Percentiles rank a stretch among this genome's conserved stretches.
Conservation (phyloP, 2,113 vertebrate species). For the Stictonetta naevosa region DNA sequence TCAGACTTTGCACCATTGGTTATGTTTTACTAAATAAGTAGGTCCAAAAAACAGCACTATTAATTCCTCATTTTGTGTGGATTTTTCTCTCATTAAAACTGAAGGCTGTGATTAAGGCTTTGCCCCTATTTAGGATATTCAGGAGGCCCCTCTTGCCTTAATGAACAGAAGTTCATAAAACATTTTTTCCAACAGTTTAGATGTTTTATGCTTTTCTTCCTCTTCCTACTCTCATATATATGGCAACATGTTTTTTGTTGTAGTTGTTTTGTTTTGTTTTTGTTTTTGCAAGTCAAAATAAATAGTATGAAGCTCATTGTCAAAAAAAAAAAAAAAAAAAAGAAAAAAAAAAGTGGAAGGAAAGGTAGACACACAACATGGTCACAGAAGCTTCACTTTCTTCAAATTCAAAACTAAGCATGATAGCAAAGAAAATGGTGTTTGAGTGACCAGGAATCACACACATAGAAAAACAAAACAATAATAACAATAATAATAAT, state of each 20-base stretch:
- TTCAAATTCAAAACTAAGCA: neutral
- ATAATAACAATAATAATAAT: too few species aligned
- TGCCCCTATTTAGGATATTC: neutral
- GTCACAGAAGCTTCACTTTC: neutral
- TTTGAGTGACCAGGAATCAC: neutral
- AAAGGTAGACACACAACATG: neutral
- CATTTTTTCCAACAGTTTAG: neutral
- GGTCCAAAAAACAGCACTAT: neutral
- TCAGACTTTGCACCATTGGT: neutral
- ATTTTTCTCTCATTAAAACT: neutral
- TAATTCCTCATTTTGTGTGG: neutral
- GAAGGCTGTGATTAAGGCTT: neutral
- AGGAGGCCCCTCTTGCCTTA: rapidly evolving
- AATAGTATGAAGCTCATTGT: neutral
- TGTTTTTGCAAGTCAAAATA: neutral
- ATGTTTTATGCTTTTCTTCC: neutral
- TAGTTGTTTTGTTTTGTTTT: too few species aligned
- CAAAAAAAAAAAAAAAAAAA: too few species aligned
- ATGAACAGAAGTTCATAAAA: neutral
- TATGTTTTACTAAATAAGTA: neutral
- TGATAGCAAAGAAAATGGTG: neutral
- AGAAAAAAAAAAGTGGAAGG: too few species aligned
- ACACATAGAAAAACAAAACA: too few species aligned
- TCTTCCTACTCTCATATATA: neutral
- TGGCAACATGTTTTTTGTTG: neutral